Conservation (phyloP, 92 coral and sea anemone genomes). For the Umimayanthus chanpuru region DNA sequence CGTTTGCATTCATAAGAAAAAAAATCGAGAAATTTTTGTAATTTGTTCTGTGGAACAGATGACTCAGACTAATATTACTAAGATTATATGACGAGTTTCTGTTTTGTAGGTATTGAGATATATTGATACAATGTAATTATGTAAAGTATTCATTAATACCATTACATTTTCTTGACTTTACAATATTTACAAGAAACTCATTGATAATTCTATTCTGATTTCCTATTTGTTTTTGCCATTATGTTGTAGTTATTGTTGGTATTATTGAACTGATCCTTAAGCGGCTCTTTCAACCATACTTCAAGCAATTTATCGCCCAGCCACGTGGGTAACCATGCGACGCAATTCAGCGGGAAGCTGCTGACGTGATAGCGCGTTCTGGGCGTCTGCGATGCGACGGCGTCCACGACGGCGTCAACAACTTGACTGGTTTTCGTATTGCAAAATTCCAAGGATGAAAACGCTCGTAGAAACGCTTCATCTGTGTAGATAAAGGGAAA, state of each 20-base stretch:
- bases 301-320: constrained; percentile 20
- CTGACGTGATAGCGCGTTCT: constrained; percentile 47
- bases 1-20: no score
- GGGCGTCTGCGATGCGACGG: constrained; percentile 46
- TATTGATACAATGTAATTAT: no score
- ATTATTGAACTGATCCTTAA: not conserved
- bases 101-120: no score
- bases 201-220: no score
- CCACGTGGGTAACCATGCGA: constrained; percentile 42
- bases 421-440: constrained; percentile 21
- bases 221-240: no score
- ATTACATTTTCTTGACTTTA: no score
- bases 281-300: constrained; percentile 2
- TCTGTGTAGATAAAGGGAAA: not conserved
- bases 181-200: no score
- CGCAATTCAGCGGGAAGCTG: constrained; percentile 18
- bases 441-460: constrained; percentile 15
- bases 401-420: constrained; percentile 52
- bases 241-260: not conserved
- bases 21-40: no score
- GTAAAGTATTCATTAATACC: no score
- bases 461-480: constrained; percentile 13
- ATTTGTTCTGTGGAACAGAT: no score
- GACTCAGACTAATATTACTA: no score
- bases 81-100: no score